Base-by-base conservation (phyloP, 2,113 vertebrate genomes). In the Chrysemys picta region DNA sequence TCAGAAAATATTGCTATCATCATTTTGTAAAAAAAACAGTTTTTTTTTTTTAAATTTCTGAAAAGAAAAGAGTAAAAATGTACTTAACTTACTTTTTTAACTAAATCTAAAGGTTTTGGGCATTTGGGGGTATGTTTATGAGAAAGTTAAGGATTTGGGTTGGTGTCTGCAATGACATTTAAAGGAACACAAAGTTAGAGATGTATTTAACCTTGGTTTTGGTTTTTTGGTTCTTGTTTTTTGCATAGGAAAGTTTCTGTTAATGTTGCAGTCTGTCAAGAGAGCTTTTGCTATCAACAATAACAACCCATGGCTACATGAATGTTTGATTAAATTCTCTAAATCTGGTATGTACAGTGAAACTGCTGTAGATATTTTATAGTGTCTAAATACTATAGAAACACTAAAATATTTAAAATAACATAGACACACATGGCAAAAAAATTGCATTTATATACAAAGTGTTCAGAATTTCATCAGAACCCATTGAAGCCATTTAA, bases 221-320 rank as follows among this genome's bases (percentile, higher is more conserved):
- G 9, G 0, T 50, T 47, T 91, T 19, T 19, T 94, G 21, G 5
- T 65, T n/a, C 8, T 47, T 94, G 81, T 93, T 50, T 13, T 90
- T 85, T 81, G 81, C 47, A 38, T 93, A 99, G 98, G 98, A 91
- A 99, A 98, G 85, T 98, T 99, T 96, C 95, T 99, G 29, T 97
- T 99, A 95, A 99, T 99, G 98, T 93, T 99, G 57, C 98, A 99
- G 87, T 98, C 98, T 80, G 97, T 98, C 80, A 98, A 98, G 98
- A 97, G 98, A 97, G 98, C 98, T 95, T 98, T 99, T 97, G 97
- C 98, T 17, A 98, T 99, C 56, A 94, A 98, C 89, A 94, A 94
- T 87, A 98, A 98, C 97, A 97, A 99, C 80, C 98, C 98, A 0
- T 98, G 98, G 98, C 97, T 99, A 81, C 98, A 99, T 19, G 98